A percentile compares a stretch with the other conserved stretches of the same genome.
Conservation (phyloP, 2,113 vertebrate species). For the Equus quagga region DNA sequence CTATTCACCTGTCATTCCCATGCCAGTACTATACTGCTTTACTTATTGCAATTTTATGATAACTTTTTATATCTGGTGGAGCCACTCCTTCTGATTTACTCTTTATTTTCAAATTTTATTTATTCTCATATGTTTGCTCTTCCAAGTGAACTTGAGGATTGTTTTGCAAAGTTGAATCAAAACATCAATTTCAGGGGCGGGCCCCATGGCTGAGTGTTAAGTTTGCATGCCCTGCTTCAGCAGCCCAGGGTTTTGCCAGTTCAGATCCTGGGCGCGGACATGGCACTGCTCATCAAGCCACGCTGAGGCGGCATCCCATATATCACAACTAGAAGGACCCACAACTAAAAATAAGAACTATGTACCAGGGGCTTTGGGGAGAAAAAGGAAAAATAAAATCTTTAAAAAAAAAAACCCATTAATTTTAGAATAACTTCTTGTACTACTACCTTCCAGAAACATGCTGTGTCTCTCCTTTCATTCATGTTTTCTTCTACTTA, state of each 20-base stretch:
- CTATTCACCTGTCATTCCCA: not conserved
- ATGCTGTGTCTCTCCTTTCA: not conserved
- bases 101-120: constrained; percentile 18
- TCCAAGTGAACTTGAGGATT: constrained; percentile 14
- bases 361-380: too few relatives aligned
- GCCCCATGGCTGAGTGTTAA: too few relatives aligned
- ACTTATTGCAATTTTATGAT: not conserved
- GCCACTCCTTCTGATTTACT: not conserved
- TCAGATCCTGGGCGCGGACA: too few relatives aligned
- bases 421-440: not conserved
- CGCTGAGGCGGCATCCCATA: too few relatives aligned
- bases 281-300: too few relatives aligned
- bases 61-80: not conserved
- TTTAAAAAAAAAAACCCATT: too few relatives aligned
- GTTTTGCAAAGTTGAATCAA: not conserved
- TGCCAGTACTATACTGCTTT: not conserved
- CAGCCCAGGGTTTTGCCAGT: too few relatives aligned
- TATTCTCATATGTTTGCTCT: constrained; percentile 23
- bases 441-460: not conserved
- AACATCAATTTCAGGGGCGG: not conserved
- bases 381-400: too few relatives aligned
- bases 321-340: too few relatives aligned
- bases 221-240: too few relatives aligned
- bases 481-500: not conserved
- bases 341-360: too few relatives aligned